Percentiles rank a stretch among this genome's conserved stretches.
Conservation (phyloP, 2,888 invertebrate species). For the Clitarchus hookeri region DNA sequence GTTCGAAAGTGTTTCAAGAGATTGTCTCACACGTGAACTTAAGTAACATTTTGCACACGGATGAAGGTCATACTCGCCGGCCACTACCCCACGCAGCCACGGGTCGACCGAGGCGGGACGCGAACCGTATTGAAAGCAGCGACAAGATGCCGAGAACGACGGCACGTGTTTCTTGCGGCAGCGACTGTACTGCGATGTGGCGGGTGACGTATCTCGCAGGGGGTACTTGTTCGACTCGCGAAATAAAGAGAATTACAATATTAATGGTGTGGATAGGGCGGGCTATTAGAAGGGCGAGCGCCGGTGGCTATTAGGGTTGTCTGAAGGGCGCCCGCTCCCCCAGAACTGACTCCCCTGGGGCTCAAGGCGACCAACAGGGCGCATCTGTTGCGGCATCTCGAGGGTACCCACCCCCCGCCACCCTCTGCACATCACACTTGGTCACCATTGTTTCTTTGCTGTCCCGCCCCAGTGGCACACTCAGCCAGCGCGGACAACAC, state of each 20-base stretch:
- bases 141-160: too few relatives aligned
- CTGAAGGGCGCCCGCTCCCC: constrained; percentile 20
- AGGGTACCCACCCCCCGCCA: neutral
- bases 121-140: too few relatives aligned
- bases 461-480: neutral
- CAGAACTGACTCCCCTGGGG: neutral
- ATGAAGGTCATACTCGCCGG: too few relatives aligned
- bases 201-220: neutral
- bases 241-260: constrained; percentile 39
- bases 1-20: too few relatives aligned
- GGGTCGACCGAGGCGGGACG: too few relatives aligned
- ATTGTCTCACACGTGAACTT: too few relatives aligned
- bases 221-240: neutral
- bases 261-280: constrained; percentile 36
- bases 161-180: neutral
- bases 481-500: neutral
- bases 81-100: too few relatives aligned
- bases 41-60: too few relatives aligned
- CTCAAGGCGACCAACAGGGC: neutral
- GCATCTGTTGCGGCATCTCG: constrained; percentile 25
- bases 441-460: neutral
- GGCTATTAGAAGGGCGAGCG: constrained; percentile 29
- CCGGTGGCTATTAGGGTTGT: constrained; percentile 33
- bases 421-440: too few relatives aligned
- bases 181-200: neutral